A percentile compares a stretch with the other conserved stretches of the same genome.
phyloP scores from a whole-genome alignment of 2,888 invertebrate species.

The Thelaira solivaga region DNA sequence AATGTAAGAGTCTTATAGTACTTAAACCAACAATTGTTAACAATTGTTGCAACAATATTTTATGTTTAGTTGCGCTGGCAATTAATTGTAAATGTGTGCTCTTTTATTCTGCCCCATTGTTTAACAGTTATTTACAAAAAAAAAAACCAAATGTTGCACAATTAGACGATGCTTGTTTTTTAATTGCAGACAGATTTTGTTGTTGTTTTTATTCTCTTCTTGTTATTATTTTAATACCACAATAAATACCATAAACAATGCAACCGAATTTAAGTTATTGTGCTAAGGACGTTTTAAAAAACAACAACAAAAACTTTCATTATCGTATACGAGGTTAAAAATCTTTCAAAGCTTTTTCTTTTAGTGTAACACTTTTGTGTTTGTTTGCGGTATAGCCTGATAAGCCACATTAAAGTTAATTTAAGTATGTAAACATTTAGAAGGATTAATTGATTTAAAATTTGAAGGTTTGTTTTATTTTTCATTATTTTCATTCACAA shows the following conservation, averaged over 20 bases:
- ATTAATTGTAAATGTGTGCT: conserved; percentile 72
- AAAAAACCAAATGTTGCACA: conserved; percentile 51
- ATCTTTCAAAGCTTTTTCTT: conserved; percentile 7
- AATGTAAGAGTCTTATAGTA: conserved; percentile 42
- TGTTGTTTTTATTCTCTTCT: neutral
- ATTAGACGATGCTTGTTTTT: conserved; percentile 54
- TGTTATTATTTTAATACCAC: conserved; percentile 39
- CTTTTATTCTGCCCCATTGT: conserved; percentile 64
- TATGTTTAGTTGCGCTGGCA: conserved; percentile 70
- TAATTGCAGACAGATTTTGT: conserved; percentile 52
- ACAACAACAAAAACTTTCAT: conserved; percentile 48
- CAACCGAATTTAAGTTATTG: conserved; percentile 45
- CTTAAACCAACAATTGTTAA: conserved; percentile 65
- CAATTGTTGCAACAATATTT: conserved; percentile 64
- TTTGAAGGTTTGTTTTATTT: no score
- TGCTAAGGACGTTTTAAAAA: conserved; percentile 49
- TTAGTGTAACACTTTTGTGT: conserved; percentile 21
- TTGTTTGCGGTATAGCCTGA: conserved; percentile 8
- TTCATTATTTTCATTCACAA: no score
- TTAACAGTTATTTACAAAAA: conserved; percentile 52
- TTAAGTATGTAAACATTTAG: no score
- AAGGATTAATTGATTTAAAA: no score
- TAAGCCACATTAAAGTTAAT: conserved; percentile 1
- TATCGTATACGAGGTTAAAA: conserved; percentile 34
- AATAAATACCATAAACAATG: conserved; percentile 39